phyloP scores from a whole-genome alignment of 2,888 invertebrate genomes.

The Pristionchus exspectatus region DNA sequence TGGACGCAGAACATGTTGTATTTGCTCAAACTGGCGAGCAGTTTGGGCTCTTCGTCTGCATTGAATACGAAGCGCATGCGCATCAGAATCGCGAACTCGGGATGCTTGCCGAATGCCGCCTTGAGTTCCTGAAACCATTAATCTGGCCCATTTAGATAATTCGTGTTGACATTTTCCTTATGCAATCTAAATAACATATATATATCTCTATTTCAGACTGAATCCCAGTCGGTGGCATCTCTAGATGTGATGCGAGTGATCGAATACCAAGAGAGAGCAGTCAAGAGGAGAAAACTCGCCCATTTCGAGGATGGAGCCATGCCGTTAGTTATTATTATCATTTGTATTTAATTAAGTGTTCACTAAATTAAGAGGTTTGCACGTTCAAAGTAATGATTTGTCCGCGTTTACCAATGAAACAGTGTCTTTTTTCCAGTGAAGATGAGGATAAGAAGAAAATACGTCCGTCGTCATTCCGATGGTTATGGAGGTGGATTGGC shows the following conservation, averaged over 20 bases:
- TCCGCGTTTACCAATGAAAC: background rate
- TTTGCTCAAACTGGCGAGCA: no score
- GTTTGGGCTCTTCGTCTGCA: no score
- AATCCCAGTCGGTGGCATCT: constrained; percentile 28
- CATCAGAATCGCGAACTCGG: no score
- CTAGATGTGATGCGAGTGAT: constrained; percentile 61
- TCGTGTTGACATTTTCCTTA: background rate
- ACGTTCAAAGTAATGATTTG: background rate
- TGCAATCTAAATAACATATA: no score
- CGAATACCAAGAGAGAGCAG: constrained; percentile 60
- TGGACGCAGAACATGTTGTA: no score
- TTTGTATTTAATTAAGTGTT: background rate
- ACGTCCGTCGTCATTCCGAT: constrained; percentile 65
- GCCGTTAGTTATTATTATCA: constrained; percentile 58
- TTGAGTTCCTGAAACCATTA: no score
- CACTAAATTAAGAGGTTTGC: background rate
- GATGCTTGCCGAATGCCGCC: no score
- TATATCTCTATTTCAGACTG: constrained; percentile 34
- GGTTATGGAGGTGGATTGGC: constrained; percentile 69
- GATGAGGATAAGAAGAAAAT: constrained; percentile 61
- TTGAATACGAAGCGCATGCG: no score
- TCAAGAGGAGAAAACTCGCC: constrained; percentile 65
- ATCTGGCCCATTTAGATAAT: no score
- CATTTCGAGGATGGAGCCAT: constrained; percentile 67
- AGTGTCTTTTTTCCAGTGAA: constrained; percentile 58